phyloP scores from a whole-genome alignment of 2,888 invertebrate genomes.

The Zaprionus bogoriensis region DNA sequence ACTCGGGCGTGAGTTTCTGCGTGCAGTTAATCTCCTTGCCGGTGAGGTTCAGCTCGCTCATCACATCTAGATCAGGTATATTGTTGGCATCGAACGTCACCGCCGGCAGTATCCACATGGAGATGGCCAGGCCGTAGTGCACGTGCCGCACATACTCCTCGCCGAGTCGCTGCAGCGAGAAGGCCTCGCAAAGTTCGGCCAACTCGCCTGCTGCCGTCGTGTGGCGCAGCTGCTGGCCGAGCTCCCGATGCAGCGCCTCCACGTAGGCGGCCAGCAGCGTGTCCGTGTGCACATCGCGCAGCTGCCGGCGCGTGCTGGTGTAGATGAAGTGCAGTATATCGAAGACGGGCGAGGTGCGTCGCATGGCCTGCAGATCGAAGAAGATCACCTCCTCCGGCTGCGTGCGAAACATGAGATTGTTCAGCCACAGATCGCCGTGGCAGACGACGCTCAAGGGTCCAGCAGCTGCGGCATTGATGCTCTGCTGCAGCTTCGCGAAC shows the following conservation, averaged over 20 bases:
- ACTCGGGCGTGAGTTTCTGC: constrained; percentile 80
- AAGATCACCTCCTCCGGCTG: constrained; percentile 74
- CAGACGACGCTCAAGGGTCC: constrained; percentile 77
- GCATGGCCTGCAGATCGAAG: constrained; percentile 81
- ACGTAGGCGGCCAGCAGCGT: constrained; percentile 77
- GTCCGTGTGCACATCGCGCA: constrained; percentile 73
- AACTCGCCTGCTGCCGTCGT: constrained; percentile 47
- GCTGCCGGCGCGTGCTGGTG: constrained; percentile 80
- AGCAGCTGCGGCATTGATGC: constrained; percentile 59
- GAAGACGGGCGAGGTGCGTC: constrained; percentile 80
- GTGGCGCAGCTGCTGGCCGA: constrained; percentile 65
- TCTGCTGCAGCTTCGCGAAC: constrained; percentile 65
- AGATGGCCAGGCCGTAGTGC: constrained; percentile 80
- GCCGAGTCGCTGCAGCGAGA: constrained; percentile 74
- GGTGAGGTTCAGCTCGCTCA: constrained; percentile 72
- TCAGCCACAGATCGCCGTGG: constrained; percentile 82
- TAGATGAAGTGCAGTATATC: constrained; percentile 82
- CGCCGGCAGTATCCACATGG: constrained; percentile 81
- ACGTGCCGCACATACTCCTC: constrained; percentile 76
- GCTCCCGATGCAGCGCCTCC: constrained; percentile 58
- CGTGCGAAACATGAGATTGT: constrained; percentile 81
- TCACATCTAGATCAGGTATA: constrained; percentile 79
- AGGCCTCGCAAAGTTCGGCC: constrained; percentile 58
- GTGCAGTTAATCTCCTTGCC: constrained; percentile 78
- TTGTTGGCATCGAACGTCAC: constrained; percentile 81